Percentiles rank a stretch among this genome's conserved stretches.
Evolutionary conservation across 2,888 invertebrate species (phyloP).

Genomic region (Clusia tigrina): DNA sequence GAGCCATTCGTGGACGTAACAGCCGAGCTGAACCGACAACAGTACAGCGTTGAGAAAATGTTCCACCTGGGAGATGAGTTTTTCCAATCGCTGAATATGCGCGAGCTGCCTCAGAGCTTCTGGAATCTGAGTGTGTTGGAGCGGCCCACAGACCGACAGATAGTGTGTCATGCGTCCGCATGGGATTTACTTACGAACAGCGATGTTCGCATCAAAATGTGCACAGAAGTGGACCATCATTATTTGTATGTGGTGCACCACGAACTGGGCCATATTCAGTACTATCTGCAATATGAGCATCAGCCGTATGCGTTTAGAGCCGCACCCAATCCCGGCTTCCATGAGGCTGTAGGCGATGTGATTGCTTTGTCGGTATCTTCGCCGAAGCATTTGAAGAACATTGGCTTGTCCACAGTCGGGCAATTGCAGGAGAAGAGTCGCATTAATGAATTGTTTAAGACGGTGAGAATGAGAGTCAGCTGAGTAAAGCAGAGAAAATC

Average conservation of each 20-base stretch:
- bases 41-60: slow-evolving; percentile 77
- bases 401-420: slow-evolving; percentile 70
- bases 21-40: slow-evolving; percentile 73
- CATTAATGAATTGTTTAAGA: slow-evolving; percentile 72
- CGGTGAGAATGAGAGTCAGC: slow-evolving; percentile 32
- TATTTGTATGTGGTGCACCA: slow-evolving; percentile 71
- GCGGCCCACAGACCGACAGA: slow-evolving; percentile 75
- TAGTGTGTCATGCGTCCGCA: slow-evolving; percentile 87
- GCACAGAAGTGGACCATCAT: slow-evolving; percentile 68
- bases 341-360: slow-evolving; percentile 78
- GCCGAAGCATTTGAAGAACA: slow-evolving; percentile 74
- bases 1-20: slow-evolving; percentile 77
- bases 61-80: slow-evolving; percentile 86
- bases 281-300: slow-evolving; percentile 72
- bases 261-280: slow-evolving; percentile 76
- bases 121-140: slow-evolving; percentile 86
- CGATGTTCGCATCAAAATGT: slow-evolving; percentile 80
- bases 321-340: slow-evolving; percentile 70
- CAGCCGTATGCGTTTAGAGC: slow-evolving; percentile 69
- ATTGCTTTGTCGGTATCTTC: slow-evolving; percentile 75
- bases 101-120: slow-evolving; percentile 77
- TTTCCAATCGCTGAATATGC: slow-evolving; percentile 82
- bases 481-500: not conserved
- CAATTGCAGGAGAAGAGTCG: slow-evolving; percentile 71
- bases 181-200: slow-evolving; percentile 86